These are phyloP conservation scores for Marcusenius ussheri DNA, from an alignment of 2,113 vertebrate genomes.

Conservation along the genomic window DNA sequence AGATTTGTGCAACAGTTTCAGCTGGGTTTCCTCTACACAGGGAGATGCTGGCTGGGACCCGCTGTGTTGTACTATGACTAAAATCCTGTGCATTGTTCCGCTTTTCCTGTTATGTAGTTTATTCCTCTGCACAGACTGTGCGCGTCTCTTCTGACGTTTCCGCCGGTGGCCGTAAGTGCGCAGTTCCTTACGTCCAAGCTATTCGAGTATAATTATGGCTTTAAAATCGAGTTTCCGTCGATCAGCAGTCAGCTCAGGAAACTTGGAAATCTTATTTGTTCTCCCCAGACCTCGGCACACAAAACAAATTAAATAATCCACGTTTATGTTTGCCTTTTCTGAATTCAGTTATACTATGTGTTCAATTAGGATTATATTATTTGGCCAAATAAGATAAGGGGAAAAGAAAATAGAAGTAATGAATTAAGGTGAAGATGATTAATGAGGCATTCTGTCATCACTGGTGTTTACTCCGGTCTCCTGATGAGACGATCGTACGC, in stretches of 20 bases:
- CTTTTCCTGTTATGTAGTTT: constrained; percentile 37
- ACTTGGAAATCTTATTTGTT: neutral
- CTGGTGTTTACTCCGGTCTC: neutral
- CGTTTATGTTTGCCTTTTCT: neutral
- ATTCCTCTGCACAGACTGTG: constrained; percentile 12
- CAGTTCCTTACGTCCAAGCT: neutral
- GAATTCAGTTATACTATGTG: neutral
- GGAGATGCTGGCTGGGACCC: neutral
- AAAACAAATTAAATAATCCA: neutral
- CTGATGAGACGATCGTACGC: neutral
- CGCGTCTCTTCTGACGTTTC: constrained; percentile 21
- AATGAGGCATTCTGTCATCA: neutral
- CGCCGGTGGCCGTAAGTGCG: neutral
- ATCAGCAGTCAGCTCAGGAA: neutral
- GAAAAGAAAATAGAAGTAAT: neutral
- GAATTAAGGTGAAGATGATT: neutral
- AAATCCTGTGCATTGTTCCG: constrained; percentile 30
- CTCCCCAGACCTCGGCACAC: neutral
- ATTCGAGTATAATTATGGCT: neutral
- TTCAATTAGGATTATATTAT: neutral
- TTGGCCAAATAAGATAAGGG: neutral
- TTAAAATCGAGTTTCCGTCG: neutral
- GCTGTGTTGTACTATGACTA: neutral
- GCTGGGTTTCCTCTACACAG: neutral
- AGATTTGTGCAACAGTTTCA: neutral